Base-by-base conservation (phyloP, 2,888 invertebrate genomes). In the Malthinus seriepunctatus region DNA sequence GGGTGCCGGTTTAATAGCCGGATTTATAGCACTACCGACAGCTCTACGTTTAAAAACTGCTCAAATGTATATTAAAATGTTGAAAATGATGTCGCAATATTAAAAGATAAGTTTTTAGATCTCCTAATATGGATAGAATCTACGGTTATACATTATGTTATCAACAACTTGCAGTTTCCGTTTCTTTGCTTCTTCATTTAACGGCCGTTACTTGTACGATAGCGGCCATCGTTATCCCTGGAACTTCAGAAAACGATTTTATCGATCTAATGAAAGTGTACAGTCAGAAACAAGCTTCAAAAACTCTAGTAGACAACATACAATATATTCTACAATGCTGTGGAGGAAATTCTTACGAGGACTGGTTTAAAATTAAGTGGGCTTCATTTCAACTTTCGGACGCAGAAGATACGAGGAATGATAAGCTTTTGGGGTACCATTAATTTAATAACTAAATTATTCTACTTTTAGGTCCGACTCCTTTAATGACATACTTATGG, bases 261-360 rank as follows among this genome's bases (percentile, higher is more conserved):
- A 35, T 56, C 11, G 48, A 49, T 7, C 37, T 63, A 5, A 67
- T 69, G 63, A 51, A 51, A 10, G 15, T 32, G 12, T 69, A 69
- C 45, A 54, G 59, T n/a, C 45, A 45, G 11, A 62, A 55, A 50
- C 56, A 56, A 38, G 55, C 51, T 35, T 54, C 63, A 6, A 72
- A 72, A 61, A 60, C 60, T 7, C 50, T 71, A 12, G 63, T 72
- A 1, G 72, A 72, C 51, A 68, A 70, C 44, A 60, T 71, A 34
- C 72, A 72, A 46, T 69, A 66, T 64, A 62, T 65, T 23, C 60
- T 72, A 14, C 69, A 72, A 64, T 72, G 72, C 59, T 72, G 72
- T 51, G 72, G 72, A 32, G 62, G 63, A n/a, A 33, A 55, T n/a
- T 51, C 55, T 2, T 71, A 69, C 52, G 52, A 60, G 23, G 71